Evolutionary conservation across 2,113 vertebrate genomes (phyloP).

Genomic region (Mesitornis unicolor): DNA sequence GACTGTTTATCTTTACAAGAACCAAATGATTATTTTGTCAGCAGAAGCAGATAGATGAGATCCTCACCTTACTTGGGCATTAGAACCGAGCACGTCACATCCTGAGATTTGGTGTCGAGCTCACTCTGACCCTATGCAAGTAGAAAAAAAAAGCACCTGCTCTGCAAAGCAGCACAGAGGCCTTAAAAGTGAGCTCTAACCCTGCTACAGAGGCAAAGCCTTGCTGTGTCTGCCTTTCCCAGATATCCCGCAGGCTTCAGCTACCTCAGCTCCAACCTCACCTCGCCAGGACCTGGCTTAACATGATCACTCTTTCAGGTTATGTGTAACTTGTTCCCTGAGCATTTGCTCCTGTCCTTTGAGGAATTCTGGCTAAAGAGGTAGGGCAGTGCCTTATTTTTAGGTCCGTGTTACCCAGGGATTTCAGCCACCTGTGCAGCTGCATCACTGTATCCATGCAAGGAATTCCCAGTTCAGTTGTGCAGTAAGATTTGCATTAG

Average conservation of each 20-base stretch:
- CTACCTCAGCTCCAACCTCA: not conserved
- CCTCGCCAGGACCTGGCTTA: not conserved
- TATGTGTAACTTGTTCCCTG: not conserved
- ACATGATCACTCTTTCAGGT: not conserved
- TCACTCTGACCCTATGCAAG: not conserved
- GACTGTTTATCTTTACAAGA: not conserved
- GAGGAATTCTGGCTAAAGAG: constrained; percentile 2
- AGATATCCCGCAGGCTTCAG: not conserved
- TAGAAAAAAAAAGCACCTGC: not conserved
- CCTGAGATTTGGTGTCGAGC: not conserved
- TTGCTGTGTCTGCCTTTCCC: not conserved
- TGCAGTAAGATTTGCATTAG: not conserved
- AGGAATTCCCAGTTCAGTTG: not conserved
- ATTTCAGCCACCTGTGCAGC: constrained; percentile 47
- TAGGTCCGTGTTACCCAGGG: constrained; percentile 2
- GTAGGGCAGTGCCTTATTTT: constrained; percentile 12
- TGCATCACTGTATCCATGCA: not conserved
- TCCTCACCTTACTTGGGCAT: not conserved
- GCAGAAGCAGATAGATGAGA: not conserved
- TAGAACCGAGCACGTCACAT: not conserved
- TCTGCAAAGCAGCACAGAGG: not conserved
- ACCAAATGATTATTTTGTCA: not conserved
- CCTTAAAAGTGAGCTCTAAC: not conserved
- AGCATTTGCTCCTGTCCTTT: not conserved
- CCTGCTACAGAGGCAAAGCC: not conserved